Conservation (phyloP, 2,888 invertebrate species). For the Drosophila cyrtoloma region DNA sequence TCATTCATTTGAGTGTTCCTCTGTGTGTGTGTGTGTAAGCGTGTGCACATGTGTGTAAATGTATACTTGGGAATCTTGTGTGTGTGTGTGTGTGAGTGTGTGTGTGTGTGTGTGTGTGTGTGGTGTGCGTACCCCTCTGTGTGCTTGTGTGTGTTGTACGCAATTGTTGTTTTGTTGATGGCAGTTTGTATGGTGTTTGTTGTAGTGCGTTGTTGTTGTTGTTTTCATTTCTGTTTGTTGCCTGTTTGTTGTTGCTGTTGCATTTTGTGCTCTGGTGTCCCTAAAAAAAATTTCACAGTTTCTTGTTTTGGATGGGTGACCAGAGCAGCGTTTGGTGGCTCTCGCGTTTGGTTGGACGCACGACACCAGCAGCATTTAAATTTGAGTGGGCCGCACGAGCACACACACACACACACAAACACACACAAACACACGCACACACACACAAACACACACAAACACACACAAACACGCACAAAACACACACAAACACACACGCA, state of each 20-base stretch:
- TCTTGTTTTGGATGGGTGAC: conserved; percentile 68
- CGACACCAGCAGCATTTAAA: conserved; percentile 75
- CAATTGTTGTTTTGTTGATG: conserved; percentile 57
- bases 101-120: conserved; percentile 12
- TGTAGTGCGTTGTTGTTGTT: conserved; percentile 13
- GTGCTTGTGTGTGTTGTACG: conserved; percentile 35
- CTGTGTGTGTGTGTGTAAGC: conserved; percentile 7
- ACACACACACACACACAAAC: conserved; percentile 2
- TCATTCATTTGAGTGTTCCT: not conserved
- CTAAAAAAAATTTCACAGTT: conserved; percentile 68
- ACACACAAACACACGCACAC: conserved; percentile 1
- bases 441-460: not conserved
- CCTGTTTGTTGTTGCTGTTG: conserved; percentile 40
- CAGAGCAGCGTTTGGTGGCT: conserved; percentile 49
- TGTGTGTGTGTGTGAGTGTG: conserved; percentile 11
- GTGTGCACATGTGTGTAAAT: conserved; percentile 31
- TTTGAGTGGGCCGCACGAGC: conserved; percentile 56
- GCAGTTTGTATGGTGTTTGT: conserved; percentile 37
- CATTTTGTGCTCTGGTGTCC: conserved; percentile 62
- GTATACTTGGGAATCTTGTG: conserved; percentile 32
- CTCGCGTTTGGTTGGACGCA: conserved; percentile 69
- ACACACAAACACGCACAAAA: conserved; percentile 6
- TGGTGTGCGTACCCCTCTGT: conserved; percentile 9
- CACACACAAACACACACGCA: conserved; percentile 9
- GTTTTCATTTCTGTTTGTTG: conserved; percentile 28